These are phyloP conservation scores for Takifugu ocellatus DNA, from an alignment of 2,797 vertebrate species.

Conservation along the genomic window DNA sequence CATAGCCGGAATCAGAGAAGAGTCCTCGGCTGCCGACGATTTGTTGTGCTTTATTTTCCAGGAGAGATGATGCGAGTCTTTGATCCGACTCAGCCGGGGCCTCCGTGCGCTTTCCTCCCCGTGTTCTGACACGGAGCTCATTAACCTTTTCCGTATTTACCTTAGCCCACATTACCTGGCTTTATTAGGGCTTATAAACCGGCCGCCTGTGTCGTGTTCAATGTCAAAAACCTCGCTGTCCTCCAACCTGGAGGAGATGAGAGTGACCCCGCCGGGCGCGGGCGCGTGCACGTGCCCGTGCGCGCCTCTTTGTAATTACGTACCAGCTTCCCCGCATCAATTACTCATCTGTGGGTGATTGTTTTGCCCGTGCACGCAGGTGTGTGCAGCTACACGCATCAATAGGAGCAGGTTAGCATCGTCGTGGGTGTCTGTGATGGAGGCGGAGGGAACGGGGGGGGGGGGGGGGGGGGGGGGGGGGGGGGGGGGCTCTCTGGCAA, in stretches of 20 bases:
- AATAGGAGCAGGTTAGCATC: conserved; percentile 44
- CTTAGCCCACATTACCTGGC: conserved; percentile 49
- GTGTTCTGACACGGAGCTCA: conserved; percentile 55
- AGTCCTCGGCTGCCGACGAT: conserved; percentile 52
- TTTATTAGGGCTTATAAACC: conserved; percentile 57
- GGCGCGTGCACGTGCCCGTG: not conserved
- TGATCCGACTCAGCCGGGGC: conserved; percentile 58
- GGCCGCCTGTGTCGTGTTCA: conserved; percentile 41
- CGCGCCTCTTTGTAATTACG: conserved; percentile 11
- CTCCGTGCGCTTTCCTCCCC: conserved; percentile 23
- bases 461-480: conserved; percentile 36
- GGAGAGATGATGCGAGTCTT: conserved; percentile 53
- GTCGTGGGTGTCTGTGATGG: conserved; percentile 34
- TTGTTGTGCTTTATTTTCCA: conserved; percentile 66
- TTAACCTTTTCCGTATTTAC: conserved; percentile 68
- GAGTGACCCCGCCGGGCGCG: conserved; percentile 16
- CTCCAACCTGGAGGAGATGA: conserved; percentile 59
- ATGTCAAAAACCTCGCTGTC: conserved; percentile 57
- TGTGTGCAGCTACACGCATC: conserved; percentile 45
- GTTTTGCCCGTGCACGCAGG: conserved; percentile 16
- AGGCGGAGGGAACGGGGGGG: conserved; percentile 41
- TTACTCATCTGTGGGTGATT: conserved; percentile 57
- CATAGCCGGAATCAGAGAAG: conserved; percentile 51
- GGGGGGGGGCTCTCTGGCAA: conserved; percentile 61
- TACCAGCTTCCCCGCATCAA: conserved; percentile 45